Percentiles rank a stretch among this genome's conserved stretches.
phyloP scores from a whole-genome alignment of 2,797 vertebrate species.

The Sphenodon punctatus region DNA sequence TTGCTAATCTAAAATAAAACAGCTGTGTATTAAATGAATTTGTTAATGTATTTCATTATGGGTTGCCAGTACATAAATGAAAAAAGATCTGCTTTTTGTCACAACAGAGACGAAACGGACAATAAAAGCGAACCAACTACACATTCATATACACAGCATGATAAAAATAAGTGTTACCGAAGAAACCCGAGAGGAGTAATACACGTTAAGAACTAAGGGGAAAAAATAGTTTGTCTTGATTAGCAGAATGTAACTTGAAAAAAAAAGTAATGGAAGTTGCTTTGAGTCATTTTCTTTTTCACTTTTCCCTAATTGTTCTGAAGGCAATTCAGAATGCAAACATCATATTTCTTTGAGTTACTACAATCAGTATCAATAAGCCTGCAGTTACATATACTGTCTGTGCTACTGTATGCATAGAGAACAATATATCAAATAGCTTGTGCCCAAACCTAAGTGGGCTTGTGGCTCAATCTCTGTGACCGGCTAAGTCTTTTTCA shows the following conservation, averaged over 20 bases:
- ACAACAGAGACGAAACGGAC: too few relatives aligned
- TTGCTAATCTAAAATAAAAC: slow-evolving; percentile 79
- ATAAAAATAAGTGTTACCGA: too few relatives aligned
- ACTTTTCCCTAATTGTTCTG: background rate
- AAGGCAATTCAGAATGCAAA: background rate
- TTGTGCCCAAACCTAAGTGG: background rate
- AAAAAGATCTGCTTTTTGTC: too few relatives aligned
- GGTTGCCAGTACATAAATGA: background rate
- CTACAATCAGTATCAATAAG: too few relatives aligned
- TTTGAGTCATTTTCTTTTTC: background rate
- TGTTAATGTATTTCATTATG: background rate
- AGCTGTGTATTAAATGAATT: slow-evolving; percentile 13
- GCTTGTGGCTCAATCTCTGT: background rate
- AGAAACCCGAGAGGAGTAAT: too few relatives aligned
- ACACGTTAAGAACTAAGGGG: too few relatives aligned
- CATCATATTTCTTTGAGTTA: background rate
- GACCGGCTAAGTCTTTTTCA: background rate
- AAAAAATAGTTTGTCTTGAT: too few relatives aligned
- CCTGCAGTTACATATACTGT: background rate
- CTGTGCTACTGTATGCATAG: too few relatives aligned
- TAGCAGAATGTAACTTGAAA: too few relatives aligned
- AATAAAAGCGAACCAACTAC: too few relatives aligned
- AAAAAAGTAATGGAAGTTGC: background rate
- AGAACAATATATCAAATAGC: too few relatives aligned
- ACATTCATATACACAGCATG: too few relatives aligned